phyloP scores from a whole-genome alignment of 2,888 invertebrate species.

The Cancer borealis region DNA sequence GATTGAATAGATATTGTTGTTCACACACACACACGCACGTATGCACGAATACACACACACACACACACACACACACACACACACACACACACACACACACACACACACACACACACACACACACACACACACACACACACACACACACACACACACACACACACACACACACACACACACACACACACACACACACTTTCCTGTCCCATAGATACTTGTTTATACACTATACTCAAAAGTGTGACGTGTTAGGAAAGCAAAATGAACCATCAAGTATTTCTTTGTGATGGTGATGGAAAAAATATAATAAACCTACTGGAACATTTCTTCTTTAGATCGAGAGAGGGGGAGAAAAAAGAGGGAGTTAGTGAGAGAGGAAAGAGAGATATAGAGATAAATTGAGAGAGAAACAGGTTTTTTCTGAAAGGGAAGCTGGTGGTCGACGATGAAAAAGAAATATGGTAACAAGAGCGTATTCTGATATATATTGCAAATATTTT shows the following conservation, averaged over 20 bases:
- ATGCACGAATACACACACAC: too few species aligned
- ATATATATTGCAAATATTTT: background rate
- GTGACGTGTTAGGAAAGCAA: background rate
- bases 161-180: background rate
- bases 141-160: slow-evolving; percentile 20
- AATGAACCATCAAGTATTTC: background rate
- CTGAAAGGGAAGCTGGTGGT: background rate
- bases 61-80: background rate
- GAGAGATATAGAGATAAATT: slow-evolving; percentile 39
- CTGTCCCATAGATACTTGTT: background rate
- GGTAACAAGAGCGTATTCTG: background rate
- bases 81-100: background rate
- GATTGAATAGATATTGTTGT: background rate
- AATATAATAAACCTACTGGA: background rate
- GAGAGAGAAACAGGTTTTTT: slow-evolving; percentile 30
- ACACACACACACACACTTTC: background rate
- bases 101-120: too few species aligned
- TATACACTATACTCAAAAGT: too few species aligned
- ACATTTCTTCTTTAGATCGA: background rate
- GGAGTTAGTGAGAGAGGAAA: slow-evolving; percentile 53
- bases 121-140: background rate
- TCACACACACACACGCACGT: too few species aligned
- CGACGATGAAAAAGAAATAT: background rate
- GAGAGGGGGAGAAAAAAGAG: slow-evolving; percentile 45
- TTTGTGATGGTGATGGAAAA: background rate